Percentiles rank a stretch among this genome's conserved stretches.
Evolutionary conservation across 35 echinoderm and acorn worm species (phyloP).

Genomic region (Strongylocentrotus purpuratus): DNA sequence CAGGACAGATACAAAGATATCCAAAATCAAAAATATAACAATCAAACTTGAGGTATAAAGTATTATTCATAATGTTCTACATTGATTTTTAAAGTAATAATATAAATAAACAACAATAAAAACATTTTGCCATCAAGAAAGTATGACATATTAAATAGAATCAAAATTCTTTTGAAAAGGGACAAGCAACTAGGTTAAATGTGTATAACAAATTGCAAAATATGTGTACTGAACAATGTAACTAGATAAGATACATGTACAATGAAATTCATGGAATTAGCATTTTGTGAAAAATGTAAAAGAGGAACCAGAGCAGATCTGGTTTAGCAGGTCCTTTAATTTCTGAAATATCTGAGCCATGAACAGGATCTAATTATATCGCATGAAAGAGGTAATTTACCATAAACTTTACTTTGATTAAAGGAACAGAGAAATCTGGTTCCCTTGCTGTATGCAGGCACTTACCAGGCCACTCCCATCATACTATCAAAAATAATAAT

Average conservation of each 20-base stretch:
- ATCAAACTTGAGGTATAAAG: background rate
- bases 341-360: too few relatives aligned
- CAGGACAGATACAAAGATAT: too few relatives aligned
- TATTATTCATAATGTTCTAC: background rate
- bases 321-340: background rate
- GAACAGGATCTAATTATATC: too few relatives aligned
- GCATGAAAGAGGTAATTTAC: background rate
- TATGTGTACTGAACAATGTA: too few relatives aligned
- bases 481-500: too few relatives aligned
- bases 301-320: background rate
- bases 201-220: too few relatives aligned
- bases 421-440: background rate
- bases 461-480: too few relatives aligned
- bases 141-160: background rate
- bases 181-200: background rate
- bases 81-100: background rate
- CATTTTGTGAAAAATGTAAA: background rate
- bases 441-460: background rate
- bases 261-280: background rate
- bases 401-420: background rate
- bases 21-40: too few relatives aligned
- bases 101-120: background rate
- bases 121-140: background rate
- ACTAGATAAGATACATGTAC: too few relatives aligned
- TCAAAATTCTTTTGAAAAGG: background rate